Evolutionary conservation across 2,888 invertebrate species (phyloP).

Genomic region (Drosophila aldrichi): DNA sequence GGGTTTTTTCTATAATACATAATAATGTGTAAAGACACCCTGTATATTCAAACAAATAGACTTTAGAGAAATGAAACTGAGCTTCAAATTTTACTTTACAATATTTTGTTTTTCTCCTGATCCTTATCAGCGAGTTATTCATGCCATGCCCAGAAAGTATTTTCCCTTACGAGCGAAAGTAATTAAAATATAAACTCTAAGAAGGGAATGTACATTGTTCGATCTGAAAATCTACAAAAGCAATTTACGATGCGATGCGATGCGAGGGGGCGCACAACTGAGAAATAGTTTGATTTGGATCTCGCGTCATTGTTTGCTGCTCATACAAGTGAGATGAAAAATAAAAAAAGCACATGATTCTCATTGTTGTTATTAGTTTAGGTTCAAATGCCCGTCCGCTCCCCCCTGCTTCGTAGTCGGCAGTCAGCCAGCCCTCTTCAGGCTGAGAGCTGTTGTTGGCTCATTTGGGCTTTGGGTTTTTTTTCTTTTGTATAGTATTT

Average conservation of each 20-base stretch:
- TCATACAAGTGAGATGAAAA: conserved; percentile 21
- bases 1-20: too few species aligned
- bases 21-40: background rate
- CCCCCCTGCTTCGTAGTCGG: background rate
- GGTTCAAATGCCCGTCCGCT: conserved; percentile 3
- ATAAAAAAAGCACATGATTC: conserved; percentile 60
- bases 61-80: background rate
- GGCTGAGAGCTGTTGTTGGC: conserved; percentile 26
- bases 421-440: conserved; percentile 12
- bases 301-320: conserved; percentile 70
- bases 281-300: conserved; percentile 66
- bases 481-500: conserved; percentile 13
- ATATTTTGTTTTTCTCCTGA: background rate
- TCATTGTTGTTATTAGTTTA: conserved; percentile 44
- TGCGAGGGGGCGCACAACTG: conserved; percentile 7
- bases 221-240: conserved; percentile 17
- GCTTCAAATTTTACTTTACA: background rate
- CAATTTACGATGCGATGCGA: conserved; percentile 12
- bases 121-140: background rate
- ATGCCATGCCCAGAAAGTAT: background rate
- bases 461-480: conserved; percentile 64
- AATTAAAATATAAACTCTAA: conserved; percentile 1
- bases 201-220: conserved; percentile 2
- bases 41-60: background rate
- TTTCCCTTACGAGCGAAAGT: conserved; percentile 6